These are phyloP conservation scores for Drosophila setifemur DNA, from an alignment of 1,140 invertebrate genomes.

Conservation along the genomic window DNA sequence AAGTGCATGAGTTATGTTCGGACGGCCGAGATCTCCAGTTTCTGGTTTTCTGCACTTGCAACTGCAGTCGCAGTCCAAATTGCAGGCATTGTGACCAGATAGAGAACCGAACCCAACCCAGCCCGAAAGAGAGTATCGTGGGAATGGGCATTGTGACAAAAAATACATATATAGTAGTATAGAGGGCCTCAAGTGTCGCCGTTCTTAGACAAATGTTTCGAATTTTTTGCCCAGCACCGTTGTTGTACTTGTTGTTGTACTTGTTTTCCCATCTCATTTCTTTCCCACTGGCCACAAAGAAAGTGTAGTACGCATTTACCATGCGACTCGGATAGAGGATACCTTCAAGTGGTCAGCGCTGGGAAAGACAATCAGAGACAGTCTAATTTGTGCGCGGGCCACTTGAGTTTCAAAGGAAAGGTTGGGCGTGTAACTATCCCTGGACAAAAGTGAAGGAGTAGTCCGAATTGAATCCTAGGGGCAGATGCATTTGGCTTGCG, in stretches of 20 bases:
- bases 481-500: conserved; percentile 71
- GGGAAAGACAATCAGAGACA: conserved; percentile 53
- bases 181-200: conserved; percentile 73
- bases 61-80: conserved; percentile 37
- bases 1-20: conserved; percentile 61
- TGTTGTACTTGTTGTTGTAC: conserved; percentile 30
- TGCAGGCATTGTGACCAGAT: conserved; percentile 44
- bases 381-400: conserved; percentile 73
- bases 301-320: conserved; percentile 73
- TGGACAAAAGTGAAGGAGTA: conserved; percentile 49
- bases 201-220: conserved; percentile 71
- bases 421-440: conserved; percentile 22
- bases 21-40: conserved; percentile 71
- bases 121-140: conserved; percentile 71
- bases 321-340: conserved; percentile 46
- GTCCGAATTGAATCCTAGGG: conserved; percentile 2
- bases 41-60: conserved; percentile 67
- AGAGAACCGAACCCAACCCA: conserved; percentile 34
- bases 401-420: conserved; percentile 67
- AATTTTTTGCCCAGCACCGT: conserved; percentile 55
- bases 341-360: conserved; percentile 71
- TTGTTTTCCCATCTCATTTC: conserved; percentile 16
- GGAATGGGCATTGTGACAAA: conserved; percentile 72
- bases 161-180: conserved; percentile 21
- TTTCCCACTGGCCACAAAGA: conserved; percentile 62